These are phyloP conservation scores for Pseudomyrmex flavicornis DNA, from an alignment of 1,140 invertebrate genomes.

Conservation along the genomic window DNA sequence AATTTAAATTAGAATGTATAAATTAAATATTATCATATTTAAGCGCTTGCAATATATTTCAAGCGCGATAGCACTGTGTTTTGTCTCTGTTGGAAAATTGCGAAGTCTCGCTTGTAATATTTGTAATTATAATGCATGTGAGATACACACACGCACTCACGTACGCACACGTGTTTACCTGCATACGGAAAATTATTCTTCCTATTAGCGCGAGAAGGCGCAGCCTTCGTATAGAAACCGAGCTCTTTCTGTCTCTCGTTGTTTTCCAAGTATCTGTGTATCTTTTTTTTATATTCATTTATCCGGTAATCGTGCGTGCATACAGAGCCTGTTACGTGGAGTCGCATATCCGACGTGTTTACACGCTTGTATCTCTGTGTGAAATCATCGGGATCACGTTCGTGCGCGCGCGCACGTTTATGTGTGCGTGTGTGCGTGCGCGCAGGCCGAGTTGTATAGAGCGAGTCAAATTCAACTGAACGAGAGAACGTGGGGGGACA, in stretches of 20 bases:
- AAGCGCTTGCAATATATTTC: constrained; percentile 5
- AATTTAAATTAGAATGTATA: constrained; percentile 54
- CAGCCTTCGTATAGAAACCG: constrained; percentile 8
- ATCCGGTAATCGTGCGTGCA: constrained; percentile 63
- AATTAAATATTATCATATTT: constrained; percentile 43
- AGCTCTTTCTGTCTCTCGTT: constrained; percentile 56
- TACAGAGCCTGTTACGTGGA: constrained; percentile 49
- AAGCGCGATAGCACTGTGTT: constrained; percentile 21
- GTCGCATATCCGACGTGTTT: constrained; percentile 58
- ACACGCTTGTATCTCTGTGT: constrained; percentile 61
- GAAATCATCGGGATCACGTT: constrained; percentile 33
- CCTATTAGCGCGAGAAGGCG: constrained; percentile 20
- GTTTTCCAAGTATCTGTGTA: constrained; percentile 37
- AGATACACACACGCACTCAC: not conserved
- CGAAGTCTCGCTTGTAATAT: constrained; percentile 57
- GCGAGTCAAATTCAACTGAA: constrained; percentile 63
- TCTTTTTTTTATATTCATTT: constrained; percentile 65
- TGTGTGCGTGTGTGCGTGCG: not conserved
- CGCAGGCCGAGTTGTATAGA: constrained; percentile 47
- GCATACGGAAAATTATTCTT: constrained; percentile 41
- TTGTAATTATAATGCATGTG: constrained; percentile 74
- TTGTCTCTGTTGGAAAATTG: constrained; percentile 50
- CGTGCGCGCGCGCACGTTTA: not conserved
- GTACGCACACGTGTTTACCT: constrained; percentile 27
- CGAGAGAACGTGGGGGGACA: constrained; percentile 46